Evolutionary conservation across 2,888 invertebrate species (phyloP), one percentile per base, ranked within the genome.

Genomic region (Odontocolon sp.): DNA sequence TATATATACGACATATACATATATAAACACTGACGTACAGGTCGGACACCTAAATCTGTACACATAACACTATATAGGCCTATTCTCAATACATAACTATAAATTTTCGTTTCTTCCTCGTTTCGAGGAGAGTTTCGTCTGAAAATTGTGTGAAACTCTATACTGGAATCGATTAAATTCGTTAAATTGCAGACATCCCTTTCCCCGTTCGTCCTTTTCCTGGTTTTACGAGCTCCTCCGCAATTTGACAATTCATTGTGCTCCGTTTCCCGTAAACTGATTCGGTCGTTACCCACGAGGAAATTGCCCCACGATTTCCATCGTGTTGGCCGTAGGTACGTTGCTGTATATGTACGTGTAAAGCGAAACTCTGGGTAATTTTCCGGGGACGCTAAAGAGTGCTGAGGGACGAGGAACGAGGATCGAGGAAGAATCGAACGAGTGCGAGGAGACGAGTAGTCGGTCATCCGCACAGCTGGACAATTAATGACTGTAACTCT

Each of bases 241-340:
- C 42, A 61, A 71, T 63, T 63, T 63, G 70, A 63, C 45, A 36
- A 63, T 63, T 63, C 61, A 63, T 71, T 26, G 70, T 36, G 26
- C 63, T 45, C n/a, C 69, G 59, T 59, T 50, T 59, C 59, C 28
- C 69, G 40, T 69, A 59, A 61, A 69, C 23, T 61, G 45, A 56
- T 45, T 45, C 40, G 47, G 38, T 33, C 40, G 50, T 52, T 61
- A 61, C 28, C 16, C 23, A 50, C 40, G 26, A 61, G 45, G 16
- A 14, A 40, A 71, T 63, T 28, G 23, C 26, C 57, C 33, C 28
- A 14, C 26, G 6, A 16, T 52, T 52, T n/a, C 8, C 50, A 28
- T n/a, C n/a, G n/a, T n/a, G n/a, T n/a, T n/a, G n/a, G n/a, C n/a
- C n/a, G n/a, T n/a, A n/a, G n/a, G n/a, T n/a, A n/a, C n/a, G n/a